Evolutionary conservation across 2,888 invertebrate species (phyloP).

Genomic region (Chydorus sphaericus): DNA sequence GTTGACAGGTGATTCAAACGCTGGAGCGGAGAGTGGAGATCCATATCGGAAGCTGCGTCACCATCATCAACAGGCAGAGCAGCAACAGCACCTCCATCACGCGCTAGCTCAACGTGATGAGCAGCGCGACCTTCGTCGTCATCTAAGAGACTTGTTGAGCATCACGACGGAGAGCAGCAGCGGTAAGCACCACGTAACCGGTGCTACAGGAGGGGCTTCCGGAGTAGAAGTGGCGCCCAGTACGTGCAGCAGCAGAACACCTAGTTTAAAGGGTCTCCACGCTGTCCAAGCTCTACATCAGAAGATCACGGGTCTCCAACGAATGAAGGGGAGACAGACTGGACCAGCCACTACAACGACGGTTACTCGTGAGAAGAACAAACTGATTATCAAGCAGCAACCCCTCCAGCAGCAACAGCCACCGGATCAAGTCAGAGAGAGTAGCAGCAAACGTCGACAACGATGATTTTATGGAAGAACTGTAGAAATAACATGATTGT

Average conservation of each 20-base stretch:
- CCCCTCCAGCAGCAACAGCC: too few species aligned
- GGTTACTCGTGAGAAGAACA: slow-evolving; percentile 68
- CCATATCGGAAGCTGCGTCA: slow-evolving; percentile 20
- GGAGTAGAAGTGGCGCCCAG: slow-evolving; percentile 3
- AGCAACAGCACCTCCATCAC: slow-evolving; percentile 1
- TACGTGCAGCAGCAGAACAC: slow-evolving; percentile 7
- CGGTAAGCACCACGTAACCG: slow-evolving; percentile 32
- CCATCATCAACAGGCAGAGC: slow-evolving; percentile 21
- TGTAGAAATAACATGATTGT: too few species aligned
- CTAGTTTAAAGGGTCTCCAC: slow-evolving; percentile 5
- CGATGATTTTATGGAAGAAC: not conserved
- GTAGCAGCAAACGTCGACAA: slow-evolving; percentile 2
- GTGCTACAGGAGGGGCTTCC: slow-evolving; percentile 1
- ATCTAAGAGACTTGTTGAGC: slow-evolving; percentile 4
- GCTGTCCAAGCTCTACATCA: slow-evolving; percentile 13
- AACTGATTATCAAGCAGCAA: slow-evolving; percentile 60
- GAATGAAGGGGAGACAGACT: slow-evolving; percentile 46
- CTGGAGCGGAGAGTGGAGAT: slow-evolving; percentile 24
- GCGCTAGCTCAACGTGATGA: slow-evolving; percentile 20
- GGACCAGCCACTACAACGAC: slow-evolving; percentile 51
- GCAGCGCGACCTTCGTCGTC: slow-evolving; percentile 11
- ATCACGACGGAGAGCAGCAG: slow-evolving; percentile 36
- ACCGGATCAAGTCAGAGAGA: not conserved
- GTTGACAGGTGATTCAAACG: slow-evolving; percentile 39
- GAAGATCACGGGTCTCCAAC: slow-evolving; percentile 13